Evolutionary conservation across 2,797 vertebrate genomes (phyloP), one percentile per base, ranked within the genome.

Genomic region (Cygnus olor): DNA sequence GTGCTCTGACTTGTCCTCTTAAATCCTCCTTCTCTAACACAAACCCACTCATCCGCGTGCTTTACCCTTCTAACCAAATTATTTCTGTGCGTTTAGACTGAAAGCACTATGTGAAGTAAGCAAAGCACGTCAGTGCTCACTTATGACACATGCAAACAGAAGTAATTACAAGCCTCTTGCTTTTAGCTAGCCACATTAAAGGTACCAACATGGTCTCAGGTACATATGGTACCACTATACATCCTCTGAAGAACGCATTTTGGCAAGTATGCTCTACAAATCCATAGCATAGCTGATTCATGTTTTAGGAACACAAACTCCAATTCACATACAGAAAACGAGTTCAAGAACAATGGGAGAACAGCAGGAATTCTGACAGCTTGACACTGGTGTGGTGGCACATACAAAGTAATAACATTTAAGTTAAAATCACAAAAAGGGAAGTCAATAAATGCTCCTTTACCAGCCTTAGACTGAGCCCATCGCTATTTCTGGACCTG

Each of bases 41-140:
- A 34, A 56, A 80, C 18, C 58, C 38, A n/a, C n/a, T 77, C 51
- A 61, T 6, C 30, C 0, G 0, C 25, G 66, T 24, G 16, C 34
- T 58, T n/a, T 0, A 0, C 12, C 44, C 17, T 66, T 70, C 72
- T 61, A 57, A 70, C 8, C 1, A 0, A 20, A 38, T 70, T 80
- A n/a, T n/a, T 70, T 42, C 57, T 58, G 17, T 10, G n/a, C 3
- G 0, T 69, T 64, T 54, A 44, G 56, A 34, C 40, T 49, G 45
- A 79, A 65, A 79, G 72, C 57, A 45, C 13, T 6, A 5, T 9
- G 17, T 58, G 15, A 49, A 17, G 78, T 15, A 32, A 65, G 45
- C 11, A 24, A 34, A 54, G 51, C 4, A 7, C 5, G 0, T 44
- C 32, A 54, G 34, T 19, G 60, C n/a, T 88, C 11, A 0, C n/a